A percentile compares a stretch with the other conserved stretches of the same genome.
Conservation (phyloP, 2,797 vertebrate genomes). For the Myotis planiceps region DNA sequence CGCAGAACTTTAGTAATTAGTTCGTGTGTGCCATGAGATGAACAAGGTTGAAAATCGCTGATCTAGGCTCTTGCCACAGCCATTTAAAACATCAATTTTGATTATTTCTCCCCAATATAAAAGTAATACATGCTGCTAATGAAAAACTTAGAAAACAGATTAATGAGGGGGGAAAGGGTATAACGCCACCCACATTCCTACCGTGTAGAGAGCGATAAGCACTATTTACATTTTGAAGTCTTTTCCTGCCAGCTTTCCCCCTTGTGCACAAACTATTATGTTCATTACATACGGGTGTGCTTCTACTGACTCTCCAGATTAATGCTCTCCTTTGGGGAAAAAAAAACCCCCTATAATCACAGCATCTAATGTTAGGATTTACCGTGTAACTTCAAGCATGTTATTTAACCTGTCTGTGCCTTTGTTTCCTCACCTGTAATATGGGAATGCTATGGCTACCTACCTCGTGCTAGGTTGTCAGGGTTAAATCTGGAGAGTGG, state of each 20-base stretch:
- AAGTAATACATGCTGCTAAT: neutral
- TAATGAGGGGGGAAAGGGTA: neutral
- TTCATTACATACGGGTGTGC: neutral
- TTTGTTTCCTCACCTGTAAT: neutral
- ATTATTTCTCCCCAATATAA: neutral
- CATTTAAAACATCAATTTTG: constrained; percentile 9
- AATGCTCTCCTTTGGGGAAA: neutral
- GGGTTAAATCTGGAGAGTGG: neutral
- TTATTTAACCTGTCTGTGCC: neutral
- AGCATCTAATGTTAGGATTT: neutral
- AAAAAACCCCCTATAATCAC: neutral
- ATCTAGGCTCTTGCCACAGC: neutral
- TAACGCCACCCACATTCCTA: neutral
- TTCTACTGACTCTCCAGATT: neutral
- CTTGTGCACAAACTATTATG: neutral
- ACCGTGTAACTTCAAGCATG: neutral
- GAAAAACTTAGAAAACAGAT: neutral
- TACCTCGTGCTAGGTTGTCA: neutral
- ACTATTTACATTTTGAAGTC: neutral
- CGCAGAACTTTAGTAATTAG: too few species aligned
- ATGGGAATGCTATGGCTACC: neutral
- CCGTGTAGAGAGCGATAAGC: neutral
- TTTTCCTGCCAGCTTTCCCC: neutral
- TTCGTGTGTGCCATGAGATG: too few species aligned
- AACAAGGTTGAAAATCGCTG: too few species aligned